phyloP scores from a whole-genome alignment of 2,797 vertebrate species.

The Pelobates cultripes region DNA sequence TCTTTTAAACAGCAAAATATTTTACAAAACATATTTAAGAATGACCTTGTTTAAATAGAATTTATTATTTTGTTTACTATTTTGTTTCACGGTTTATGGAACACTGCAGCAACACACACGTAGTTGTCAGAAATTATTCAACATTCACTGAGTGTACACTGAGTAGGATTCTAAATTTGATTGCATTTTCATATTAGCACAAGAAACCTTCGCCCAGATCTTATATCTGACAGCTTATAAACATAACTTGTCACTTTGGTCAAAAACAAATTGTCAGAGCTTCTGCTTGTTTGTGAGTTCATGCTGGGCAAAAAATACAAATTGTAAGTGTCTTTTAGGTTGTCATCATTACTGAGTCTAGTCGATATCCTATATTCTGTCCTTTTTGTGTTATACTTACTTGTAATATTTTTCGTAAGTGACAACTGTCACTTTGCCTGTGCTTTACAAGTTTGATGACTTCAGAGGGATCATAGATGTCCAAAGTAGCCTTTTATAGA shows the following conservation, averaged over 20 bases:
- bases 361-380: constrained; percentile 22
- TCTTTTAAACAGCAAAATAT: too few relatives aligned
- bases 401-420: constrained; percentile 55
- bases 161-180: background rate
- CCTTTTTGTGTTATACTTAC: constrained; percentile 32
- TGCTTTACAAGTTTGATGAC: constrained; percentile 45
- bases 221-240: constrained; percentile 73
- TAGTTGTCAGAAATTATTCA: too few relatives aligned
- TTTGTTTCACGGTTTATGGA: too few relatives aligned
- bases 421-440: constrained; percentile 30
- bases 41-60: too few relatives aligned
- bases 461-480: background rate
- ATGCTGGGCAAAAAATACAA: constrained; percentile 67
- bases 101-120: too few relatives aligned
- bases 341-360: constrained; percentile 45
- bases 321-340: constrained; percentile 57
- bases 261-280: constrained; percentile 74
- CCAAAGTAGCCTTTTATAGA: background rate
- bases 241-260: constrained; percentile 76
- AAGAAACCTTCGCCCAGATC: background rate
- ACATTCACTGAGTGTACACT: background rate
- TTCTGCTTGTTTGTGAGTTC: constrained; percentile 72
- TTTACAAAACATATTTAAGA: too few relatives aligned
- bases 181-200: background rate
- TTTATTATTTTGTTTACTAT: too few relatives aligned